These are phyloP conservation scores for Okamejei kenojei DNA, from an alignment of 2,797 vertebrate genomes.

Conservation along the genomic window DNA sequence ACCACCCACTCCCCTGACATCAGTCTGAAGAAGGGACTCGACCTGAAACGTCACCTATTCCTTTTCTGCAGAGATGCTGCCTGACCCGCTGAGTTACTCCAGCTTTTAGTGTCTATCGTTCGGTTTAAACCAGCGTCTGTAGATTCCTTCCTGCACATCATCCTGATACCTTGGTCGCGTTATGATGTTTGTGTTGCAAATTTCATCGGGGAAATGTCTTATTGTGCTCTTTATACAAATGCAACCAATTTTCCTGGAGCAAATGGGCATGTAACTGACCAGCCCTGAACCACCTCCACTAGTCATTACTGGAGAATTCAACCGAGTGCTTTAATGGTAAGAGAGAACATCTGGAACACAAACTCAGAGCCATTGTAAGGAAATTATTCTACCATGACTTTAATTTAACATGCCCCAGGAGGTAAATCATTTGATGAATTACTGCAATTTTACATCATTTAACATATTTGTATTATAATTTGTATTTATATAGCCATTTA, in stretches of 20 bases:
- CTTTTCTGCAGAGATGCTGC: too few species aligned
- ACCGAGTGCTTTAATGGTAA: conserved; percentile 20
- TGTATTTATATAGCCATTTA: conserved; percentile 32
- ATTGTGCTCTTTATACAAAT: neutral
- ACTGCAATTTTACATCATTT: conserved; percentile 31
- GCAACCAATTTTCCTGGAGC: neutral
- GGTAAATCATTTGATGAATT: conserved; percentile 36
- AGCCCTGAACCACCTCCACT: neutral
- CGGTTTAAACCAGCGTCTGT: too few species aligned
- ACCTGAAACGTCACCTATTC: too few species aligned
- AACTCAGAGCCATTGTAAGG: neutral
- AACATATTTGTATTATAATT: conserved; percentile 32
- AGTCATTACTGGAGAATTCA: neutral
- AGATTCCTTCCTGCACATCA: too few species aligned
- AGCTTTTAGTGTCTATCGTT: too few species aligned
- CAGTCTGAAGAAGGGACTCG: too few species aligned
- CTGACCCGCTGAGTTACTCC: too few species aligned
- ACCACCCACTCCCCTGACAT: too few species aligned
- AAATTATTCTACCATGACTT: conserved; percentile 25
- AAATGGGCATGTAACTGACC: conserved; percentile 1
- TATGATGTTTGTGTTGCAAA: neutral
- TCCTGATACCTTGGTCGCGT: neutral
- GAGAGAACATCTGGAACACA: conserved; percentile 24
- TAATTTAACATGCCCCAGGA: conserved; percentile 30
- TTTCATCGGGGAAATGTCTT: neutral